Base-by-base conservation (phyloP, 2,797 vertebrate genomes). In the Distichodus sexfasciatus region DNA sequence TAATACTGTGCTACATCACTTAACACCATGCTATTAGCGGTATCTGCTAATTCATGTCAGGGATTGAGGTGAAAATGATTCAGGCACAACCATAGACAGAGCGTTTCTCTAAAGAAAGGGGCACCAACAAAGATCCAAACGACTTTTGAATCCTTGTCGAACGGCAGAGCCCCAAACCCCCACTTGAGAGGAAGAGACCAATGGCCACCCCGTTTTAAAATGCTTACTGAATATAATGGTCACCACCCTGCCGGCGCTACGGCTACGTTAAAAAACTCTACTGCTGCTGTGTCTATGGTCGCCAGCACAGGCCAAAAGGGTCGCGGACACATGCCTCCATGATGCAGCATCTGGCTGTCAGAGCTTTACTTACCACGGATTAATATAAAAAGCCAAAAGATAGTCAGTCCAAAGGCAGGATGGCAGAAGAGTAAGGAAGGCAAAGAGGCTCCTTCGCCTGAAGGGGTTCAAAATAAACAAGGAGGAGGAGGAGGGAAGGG, bases 351-450 rank as follows among this genome's bases (percentile, higher is more conserved):
- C 57, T 71, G 58, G 50, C 81, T 75, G 81, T 66, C 81, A 53
- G 38, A 3, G 43, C 29, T 78, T 87, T 91, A 99, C 97, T 99
- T 96, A 99, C 97, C 97, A 99, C 84, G 96, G 96, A 93, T 98
- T 98, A 97, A 98, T 96, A 97, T 98, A 98, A 94, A 98, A 98
- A 94, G 96, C 96, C 96, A 99, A 97, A 92, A 99, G 96, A 96
- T 98, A 99, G 93, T 98, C 97, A 96, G 97, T 99, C 96, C 96
- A 98, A 89, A 98, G 96, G 94, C 96, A 98, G 92, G 97, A 99
- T 84, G 97, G 97, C 91, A 99, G 94, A 83, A 98, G 94, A 87
- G 96, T 98, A 92, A 99, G 93, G 94, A 99, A 96, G 94, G 96
- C 95, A 94, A 98, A 98, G 80, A 99, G 92, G 93, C 95, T 99